A percentile compares a stretch with the other conserved stretches of the same genome.
Evolutionary conservation across 2,113 vertebrate species (phyloP).

Genomic region (Nyctereutes procyonoides): DNA sequence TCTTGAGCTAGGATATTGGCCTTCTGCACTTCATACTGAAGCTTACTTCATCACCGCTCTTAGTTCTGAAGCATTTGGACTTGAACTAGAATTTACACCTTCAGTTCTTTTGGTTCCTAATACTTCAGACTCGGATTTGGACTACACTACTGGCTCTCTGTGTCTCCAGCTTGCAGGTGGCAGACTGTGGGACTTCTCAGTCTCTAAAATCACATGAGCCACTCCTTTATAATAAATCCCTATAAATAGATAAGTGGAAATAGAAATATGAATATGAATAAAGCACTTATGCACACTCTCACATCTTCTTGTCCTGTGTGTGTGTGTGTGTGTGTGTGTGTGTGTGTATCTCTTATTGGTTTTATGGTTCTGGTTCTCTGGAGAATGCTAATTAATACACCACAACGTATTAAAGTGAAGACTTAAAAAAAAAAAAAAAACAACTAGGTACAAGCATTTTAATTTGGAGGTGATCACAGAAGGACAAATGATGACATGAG

Average conservation of each 20-base stretch:
- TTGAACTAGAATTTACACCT: not conserved
- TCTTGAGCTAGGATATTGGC: not conserved
- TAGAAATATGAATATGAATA: not conserved
- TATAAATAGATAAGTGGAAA: not conserved
- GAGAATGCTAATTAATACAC: not conserved
- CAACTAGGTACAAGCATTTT: not conserved
- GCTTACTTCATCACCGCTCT: not conserved
- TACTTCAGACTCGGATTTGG: not conserved
- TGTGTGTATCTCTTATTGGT: not conserved
- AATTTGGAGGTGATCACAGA: not conserved
- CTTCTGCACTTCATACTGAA: not conserved
- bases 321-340: not conserved
- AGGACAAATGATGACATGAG: not conserved
- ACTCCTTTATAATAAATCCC: not conserved
- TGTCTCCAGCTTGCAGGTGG: not conserved
- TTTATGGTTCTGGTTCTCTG: not conserved
- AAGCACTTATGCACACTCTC: not conserved
- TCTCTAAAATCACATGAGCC: not conserved
- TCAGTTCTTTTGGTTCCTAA: not conserved
- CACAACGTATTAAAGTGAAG: not conserved
- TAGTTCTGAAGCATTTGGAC: not conserved
- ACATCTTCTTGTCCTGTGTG: not conserved
- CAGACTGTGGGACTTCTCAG: not conserved
- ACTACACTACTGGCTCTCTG: not conserved
- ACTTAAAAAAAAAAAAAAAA: not conserved